Evolutionary conservation across 1,140 invertebrate genomes (phyloP).

Genomic region (Antheraea mylitta): DNA sequence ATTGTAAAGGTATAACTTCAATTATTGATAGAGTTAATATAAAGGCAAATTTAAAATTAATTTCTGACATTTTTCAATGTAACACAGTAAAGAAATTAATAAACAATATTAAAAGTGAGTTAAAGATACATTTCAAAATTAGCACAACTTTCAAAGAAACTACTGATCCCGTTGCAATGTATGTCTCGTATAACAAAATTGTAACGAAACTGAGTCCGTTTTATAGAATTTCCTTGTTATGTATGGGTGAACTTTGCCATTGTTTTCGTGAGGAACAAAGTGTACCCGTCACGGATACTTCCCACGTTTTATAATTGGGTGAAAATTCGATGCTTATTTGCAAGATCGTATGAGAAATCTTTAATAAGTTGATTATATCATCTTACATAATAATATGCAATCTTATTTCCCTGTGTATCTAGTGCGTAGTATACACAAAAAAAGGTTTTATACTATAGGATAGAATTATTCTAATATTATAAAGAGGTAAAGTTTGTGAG

Average conservation of each 20-base stretch:
- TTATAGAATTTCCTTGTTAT: constrained; percentile 75
- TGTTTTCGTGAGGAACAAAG: constrained; percentile 48
- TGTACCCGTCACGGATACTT: constrained; percentile 58
- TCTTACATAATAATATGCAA: constrained; percentile 28
- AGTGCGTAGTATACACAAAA: no score
- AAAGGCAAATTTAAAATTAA: constrained; percentile 23
- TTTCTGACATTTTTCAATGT: neutral
- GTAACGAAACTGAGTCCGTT: constrained; percentile 46
- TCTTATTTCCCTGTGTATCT: neutral
- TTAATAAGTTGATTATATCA: constrained; percentile 23
- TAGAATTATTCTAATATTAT: no score
- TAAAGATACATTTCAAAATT: neutral
- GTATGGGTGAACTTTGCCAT: constrained; percentile 73
- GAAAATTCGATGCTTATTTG: constrained; percentile 70
- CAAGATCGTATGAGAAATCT: constrained; percentile 42
- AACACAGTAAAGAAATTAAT: neutral
- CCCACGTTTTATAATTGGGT: constrained; percentile 68
- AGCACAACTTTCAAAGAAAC: neutral
- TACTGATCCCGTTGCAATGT: constrained; percentile 25
- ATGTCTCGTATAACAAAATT: constrained; percentile 57
- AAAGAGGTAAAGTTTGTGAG: no score
- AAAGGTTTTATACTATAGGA: no score
- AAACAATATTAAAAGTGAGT: neutral
- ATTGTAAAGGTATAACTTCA: constrained; percentile 57
- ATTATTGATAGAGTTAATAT: constrained; percentile 32